These are phyloP conservation scores for Neodiprion lecontei DNA, from an alignment of 1,140 invertebrate species.

Conservation along the genomic window DNA sequence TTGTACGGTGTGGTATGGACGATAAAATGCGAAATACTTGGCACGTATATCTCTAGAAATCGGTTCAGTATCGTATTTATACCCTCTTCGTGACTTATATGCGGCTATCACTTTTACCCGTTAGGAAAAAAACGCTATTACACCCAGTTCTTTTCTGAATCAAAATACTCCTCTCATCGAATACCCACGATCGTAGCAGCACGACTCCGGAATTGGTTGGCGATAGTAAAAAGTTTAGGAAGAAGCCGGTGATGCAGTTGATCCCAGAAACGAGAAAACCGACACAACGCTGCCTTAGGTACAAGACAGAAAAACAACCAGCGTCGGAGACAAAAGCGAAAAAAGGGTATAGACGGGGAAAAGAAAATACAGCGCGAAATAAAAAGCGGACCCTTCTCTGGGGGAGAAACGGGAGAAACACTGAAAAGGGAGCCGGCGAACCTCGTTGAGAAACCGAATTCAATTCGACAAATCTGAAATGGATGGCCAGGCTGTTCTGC, in stretches of 20 bases:
- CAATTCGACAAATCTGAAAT: conserved; percentile 17
- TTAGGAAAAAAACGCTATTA: too few species aligned
- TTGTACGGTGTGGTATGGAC: too few species aligned
- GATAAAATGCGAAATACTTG: too few species aligned
- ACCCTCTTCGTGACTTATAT: not conserved
- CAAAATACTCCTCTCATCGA: not conserved
- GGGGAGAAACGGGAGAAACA: not conserved
- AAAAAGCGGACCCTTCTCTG: not conserved
- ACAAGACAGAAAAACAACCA: conserved; percentile 9
- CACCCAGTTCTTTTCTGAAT: not conserved
- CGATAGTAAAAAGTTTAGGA: conserved; percentile 20
- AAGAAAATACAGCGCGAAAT: conserved; percentile 6
- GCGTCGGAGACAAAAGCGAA: conserved; percentile 8
- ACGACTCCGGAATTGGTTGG: conserved; percentile 41
- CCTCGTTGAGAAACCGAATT: conserved; percentile 2
- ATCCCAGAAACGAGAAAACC: conserved; percentile 43
- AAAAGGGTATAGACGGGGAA: conserved; percentile 4
- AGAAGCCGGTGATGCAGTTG: conserved; percentile 38
- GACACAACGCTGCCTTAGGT: conserved; percentile 2
- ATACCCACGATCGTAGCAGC: not conserved
- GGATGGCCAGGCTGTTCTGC: not conserved
- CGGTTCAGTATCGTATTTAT: not conserved
- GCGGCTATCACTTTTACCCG: not conserved
- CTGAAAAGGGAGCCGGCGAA: not conserved
- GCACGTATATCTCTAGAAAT: not conserved